These are phyloP conservation scores for Macheiramphus alcinus DNA, from an alignment of 2,113 vertebrate genomes.

Conservation along the genomic window DNA sequence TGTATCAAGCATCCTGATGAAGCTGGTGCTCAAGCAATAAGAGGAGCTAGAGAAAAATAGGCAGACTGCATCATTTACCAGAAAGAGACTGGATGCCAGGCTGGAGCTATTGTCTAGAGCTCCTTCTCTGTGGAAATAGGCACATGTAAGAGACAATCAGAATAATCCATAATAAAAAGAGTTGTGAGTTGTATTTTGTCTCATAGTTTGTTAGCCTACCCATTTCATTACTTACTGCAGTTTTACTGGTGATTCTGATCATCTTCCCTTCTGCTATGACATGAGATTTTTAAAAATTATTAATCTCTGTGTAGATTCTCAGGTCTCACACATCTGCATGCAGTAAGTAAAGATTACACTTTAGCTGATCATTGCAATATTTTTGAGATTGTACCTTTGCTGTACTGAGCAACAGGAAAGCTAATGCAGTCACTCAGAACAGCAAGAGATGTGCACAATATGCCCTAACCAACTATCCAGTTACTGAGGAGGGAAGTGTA, in stretches of 20 bases:
- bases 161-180: background rate
- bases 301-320: background rate
- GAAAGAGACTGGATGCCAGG: background rate
- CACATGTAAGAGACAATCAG: background rate
- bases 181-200: background rate
- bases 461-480: background rate
- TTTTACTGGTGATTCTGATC: background rate
- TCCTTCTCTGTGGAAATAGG: background rate
- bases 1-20: background rate
- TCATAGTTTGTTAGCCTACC: background rate
- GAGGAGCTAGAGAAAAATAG: background rate
- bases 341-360: background rate
- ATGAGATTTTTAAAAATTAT: background rate
- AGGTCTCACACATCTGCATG: background rate
- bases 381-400: background rate
- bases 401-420: background rate
- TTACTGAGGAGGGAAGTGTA: background rate
- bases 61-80: background rate
- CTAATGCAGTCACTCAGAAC: constrained; percentile 28
- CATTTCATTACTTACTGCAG: background rate
- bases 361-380: background rate
- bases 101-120: background rate
- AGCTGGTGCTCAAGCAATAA: background rate
- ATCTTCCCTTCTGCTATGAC: background rate
- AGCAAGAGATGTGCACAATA: constrained; percentile 28